These are phyloP conservation scores for Sphaerodactylus townsendi DNA, from an alignment of 2,113 vertebrate genomes.

Conservation along the genomic window DNA sequence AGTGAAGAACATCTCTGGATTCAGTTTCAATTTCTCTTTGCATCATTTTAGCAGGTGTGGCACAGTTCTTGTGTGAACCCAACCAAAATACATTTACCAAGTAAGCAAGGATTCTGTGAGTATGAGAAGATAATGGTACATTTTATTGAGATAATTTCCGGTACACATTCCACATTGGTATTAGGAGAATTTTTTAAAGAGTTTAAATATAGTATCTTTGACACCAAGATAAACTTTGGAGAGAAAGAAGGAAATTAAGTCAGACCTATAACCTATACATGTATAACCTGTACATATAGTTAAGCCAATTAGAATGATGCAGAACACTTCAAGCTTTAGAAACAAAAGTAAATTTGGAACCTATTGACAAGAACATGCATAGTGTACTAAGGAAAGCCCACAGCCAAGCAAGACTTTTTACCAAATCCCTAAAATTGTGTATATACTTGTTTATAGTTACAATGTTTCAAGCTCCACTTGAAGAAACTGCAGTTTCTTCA, in stretches of 20 bases:
- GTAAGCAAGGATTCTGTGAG: neutral
- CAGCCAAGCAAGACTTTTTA: neutral
- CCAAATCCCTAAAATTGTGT: neutral
- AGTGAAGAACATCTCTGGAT: no score
- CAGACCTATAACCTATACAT: neutral
- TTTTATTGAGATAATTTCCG: fast-evolving
- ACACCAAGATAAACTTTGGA: neutral
- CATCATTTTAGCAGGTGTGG: no score
- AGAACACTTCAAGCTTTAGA: conserved; percentile 19
- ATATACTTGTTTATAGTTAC: neutral
- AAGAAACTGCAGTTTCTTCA: neutral
- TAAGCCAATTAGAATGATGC: conserved; percentile 34
- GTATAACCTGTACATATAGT: neutral
- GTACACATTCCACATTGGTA: neutral
- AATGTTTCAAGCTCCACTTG: neutral
- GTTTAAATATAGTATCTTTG: conserved; percentile 13
- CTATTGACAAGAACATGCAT: conserved; percentile 7
- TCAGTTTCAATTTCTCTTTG: no score
- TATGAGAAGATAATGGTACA: neutral
- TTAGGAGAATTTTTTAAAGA: neutral
- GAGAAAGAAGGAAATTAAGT: conserved; percentile 27
- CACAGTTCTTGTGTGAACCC: no score
- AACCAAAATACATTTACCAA: neutral
- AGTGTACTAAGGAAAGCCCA: neutral
- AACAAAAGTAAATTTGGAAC: conserved; percentile 23